Conservation (phyloP, 2,888 invertebrate species). For the Gymnocheta viridis region DNA sequence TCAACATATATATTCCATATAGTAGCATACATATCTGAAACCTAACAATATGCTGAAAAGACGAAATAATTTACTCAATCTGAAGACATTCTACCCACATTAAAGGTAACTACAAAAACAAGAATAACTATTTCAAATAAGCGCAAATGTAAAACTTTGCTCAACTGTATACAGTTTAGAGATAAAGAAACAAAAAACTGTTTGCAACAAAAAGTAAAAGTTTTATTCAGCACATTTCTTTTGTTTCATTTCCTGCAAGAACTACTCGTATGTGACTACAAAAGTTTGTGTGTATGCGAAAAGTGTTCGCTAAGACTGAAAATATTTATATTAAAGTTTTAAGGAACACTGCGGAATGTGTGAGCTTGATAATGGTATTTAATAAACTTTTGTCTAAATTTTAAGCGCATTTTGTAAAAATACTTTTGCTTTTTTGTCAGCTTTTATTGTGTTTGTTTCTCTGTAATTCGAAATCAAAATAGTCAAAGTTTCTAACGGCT, state of each 20-base stretch:
- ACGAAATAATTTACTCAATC: not conserved
- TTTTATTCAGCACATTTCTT: slow-evolving; percentile 2
- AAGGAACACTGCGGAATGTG: not conserved
- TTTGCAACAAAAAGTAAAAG: slow-evolving; percentile 31
- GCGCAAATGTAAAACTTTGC: slow-evolving; percentile 29
- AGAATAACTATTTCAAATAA: not conserved
- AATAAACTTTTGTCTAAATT: slow-evolving; percentile 18
- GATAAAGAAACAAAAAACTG: slow-evolving; percentile 38
- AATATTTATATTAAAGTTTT: too few species aligned
- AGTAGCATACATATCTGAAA: too few species aligned
- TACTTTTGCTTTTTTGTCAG: slow-evolving; percentile 4
- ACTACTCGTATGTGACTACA: too few species aligned
- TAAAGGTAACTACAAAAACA: not conserved
- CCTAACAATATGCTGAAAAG: not conserved
- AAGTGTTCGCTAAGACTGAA: too few species aligned
- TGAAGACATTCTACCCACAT: not conserved
- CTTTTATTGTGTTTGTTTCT: not conserved
- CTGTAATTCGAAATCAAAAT: not conserved
- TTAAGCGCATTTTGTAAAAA: not conserved
- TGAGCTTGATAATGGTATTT: slow-evolving; percentile 28
- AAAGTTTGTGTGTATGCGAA: too few species aligned
- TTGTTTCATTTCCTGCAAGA: too few species aligned
- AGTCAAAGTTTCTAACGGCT: slow-evolving; percentile 6
- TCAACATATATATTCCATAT: too few species aligned
- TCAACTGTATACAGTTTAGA: slow-evolving; percentile 35